These are phyloP conservation scores for Amphiura filiformis DNA, from an alignment of 35 echinoderm and acorn worm genomes.

Conservation along the genomic window DNA sequence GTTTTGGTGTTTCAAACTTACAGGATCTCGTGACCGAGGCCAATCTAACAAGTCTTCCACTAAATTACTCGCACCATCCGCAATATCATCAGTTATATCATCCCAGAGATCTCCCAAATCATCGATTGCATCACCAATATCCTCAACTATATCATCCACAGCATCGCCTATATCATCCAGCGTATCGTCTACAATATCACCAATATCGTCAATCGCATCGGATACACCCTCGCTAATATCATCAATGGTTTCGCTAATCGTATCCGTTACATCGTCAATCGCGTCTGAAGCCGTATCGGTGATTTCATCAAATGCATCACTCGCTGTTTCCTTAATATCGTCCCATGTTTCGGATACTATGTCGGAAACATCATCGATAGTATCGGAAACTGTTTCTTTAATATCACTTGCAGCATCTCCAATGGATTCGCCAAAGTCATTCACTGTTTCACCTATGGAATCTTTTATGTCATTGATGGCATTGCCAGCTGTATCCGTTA, in stretches of 20 bases:
- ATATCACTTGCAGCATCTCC: not conserved
- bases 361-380: not conserved
- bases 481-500: not conserved
- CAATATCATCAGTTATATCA: too few species aligned
- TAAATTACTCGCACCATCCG: too few species aligned
- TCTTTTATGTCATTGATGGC: not conserved
- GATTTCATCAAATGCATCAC: too few species aligned
- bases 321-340: not conserved
- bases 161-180: not conserved
- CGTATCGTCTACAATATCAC: not conserved
- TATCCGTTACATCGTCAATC: not conserved
- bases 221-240: not conserved
- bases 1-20: too few species aligned
- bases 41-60: too few species aligned
- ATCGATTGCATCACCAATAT: not conserved
- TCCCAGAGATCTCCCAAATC: not conserved
- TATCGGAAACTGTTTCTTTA: not conserved
- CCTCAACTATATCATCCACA: not conserved
- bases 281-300: not conserved
- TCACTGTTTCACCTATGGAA: not conserved
- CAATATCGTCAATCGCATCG: not conserved
- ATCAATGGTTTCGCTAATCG: not conserved
- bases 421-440: not conserved
- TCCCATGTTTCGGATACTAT: not conserved
- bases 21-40: too few species aligned